Percentiles rank a stretch among this genome's conserved stretches.
Conservation (phyloP, 2,113 vertebrate species). For the Myiagra hebetior region DNA sequence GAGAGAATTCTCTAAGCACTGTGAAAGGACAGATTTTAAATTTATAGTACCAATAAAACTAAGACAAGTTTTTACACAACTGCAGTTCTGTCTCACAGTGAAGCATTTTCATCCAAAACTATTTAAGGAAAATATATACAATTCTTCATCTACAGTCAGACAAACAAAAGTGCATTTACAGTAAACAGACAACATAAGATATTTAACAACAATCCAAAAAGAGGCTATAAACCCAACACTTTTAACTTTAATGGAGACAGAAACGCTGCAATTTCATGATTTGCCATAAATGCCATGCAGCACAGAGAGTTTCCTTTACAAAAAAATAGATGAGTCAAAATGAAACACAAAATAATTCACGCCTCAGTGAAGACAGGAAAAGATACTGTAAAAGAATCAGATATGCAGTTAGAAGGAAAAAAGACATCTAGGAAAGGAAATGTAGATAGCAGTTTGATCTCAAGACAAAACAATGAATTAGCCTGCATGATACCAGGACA, state of each 20-base stretch:
- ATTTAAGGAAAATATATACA: conserved; percentile 10
- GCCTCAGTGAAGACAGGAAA: neutral
- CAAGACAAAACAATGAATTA: neutral
- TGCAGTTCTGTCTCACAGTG: neutral
- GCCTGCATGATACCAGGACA: neutral
- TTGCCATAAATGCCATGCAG: neutral
- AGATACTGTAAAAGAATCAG: neutral
- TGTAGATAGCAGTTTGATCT: neutral
- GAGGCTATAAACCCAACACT: neutral
- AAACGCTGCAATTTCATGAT: neutral
- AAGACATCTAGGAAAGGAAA: neutral
- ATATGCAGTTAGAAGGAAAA: neutral
- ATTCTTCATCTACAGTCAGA: neutral
- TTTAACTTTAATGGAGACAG: neutral
- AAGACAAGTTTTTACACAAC: neutral
- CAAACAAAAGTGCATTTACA: conserved; percentile 5
- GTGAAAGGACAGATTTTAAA: neutral
- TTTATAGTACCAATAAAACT: neutral
- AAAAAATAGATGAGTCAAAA: neutral
- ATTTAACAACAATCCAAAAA: neutral
- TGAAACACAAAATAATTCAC: neutral
- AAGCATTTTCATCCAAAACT: neutral
- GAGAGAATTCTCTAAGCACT: neutral
- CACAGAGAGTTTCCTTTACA: neutral
- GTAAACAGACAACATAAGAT: neutral